Evolutionary conservation across 2,888 invertebrate genomes (phyloP).

Genomic region (Patella caerulea): DNA sequence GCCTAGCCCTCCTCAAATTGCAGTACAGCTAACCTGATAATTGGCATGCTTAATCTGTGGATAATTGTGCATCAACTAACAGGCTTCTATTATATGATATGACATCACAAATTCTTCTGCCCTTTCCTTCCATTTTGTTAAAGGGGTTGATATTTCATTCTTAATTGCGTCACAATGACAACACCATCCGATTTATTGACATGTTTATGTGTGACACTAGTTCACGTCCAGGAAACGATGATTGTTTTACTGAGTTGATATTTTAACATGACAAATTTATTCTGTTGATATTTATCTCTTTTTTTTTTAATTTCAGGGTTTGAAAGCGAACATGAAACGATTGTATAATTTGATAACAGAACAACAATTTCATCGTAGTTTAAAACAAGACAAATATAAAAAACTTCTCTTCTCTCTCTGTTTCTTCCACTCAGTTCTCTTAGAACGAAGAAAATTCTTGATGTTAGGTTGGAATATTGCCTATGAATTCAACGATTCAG

Average conservation of each 20-base stretch:
- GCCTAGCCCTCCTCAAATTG: no score
- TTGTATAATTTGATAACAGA: conserved; percentile 85
- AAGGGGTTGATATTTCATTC: no score
- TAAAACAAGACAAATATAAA: conserved; percentile 80
- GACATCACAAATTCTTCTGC: no score
- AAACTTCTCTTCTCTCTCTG: conserved; percentile 83
- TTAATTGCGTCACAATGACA: no score
- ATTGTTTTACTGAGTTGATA: neutral
- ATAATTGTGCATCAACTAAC: no score
- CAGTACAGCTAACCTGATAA: no score
- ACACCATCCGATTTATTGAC: neutral
- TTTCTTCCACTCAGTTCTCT: conserved; percentile 87
- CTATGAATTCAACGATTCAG: conserved; percentile 92
- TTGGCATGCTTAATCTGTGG: no score
- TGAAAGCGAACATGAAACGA: conserved; percentile 89
- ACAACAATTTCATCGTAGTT: conserved; percentile 81
- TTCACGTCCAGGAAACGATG: no score
- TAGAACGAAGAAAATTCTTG: conserved; percentile 88
- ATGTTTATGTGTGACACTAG: neutral
- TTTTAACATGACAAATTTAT: neutral
- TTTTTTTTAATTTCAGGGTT: conserved; percentile 75
- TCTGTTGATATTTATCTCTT: neutral
- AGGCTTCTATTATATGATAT: no score
- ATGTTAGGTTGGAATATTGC: conserved; percentile 91
- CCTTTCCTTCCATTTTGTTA: no score